Evolutionary conservation across 2,888 invertebrate genomes (phyloP), one percentile per base, ranked within the genome.

Genomic region (Morpho helenor): DNA sequence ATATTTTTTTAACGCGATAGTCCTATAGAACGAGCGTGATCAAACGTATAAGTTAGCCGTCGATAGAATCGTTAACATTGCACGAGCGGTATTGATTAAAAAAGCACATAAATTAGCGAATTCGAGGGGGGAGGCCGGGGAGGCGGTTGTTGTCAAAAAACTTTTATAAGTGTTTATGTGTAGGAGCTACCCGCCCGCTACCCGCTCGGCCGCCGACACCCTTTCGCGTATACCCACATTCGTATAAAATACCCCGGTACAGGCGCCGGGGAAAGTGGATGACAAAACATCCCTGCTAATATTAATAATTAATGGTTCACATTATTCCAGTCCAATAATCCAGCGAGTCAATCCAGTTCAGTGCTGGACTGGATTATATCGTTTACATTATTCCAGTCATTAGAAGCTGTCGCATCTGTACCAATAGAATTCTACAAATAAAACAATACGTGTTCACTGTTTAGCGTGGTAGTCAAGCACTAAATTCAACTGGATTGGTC

Each of bases 61-160:
- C 83, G 77, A 84, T 84, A 73, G 73, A 78, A 80, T 78, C 80
- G 82, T 82, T 81, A 82, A 71, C 71, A 71, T 65, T 67, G 69
- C 70, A 69, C 73, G 73, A 51, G 48, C 74, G 75, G 85, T 90
- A 90, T 90, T 90, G 90, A 90, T 90, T 90, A 90, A 90, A 90
- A 90, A 90, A 89, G 87, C 87, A 90, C 90, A 90, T 90, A 90
- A 90, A 90, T 90, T 90, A 90, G 88, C 88, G 87, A 87, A 87
- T 88, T 85, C 84, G 79, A 78, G 76, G 81, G 79, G 82, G 69
- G 75, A 69, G 72, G 66, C 63, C 66, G 69, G 63, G 70, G 71
- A 74, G 77, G 77, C 72, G 78, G 84, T 76, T 87, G 89, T 89
- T 90, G 90, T 90, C 90, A 90, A 90, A 89, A 89, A 89, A 90